Percentiles rank a stretch among this genome's conserved stretches.
Conservation (phyloP, 2,113 vertebrate species). For the Empidonax traillii region DNA sequence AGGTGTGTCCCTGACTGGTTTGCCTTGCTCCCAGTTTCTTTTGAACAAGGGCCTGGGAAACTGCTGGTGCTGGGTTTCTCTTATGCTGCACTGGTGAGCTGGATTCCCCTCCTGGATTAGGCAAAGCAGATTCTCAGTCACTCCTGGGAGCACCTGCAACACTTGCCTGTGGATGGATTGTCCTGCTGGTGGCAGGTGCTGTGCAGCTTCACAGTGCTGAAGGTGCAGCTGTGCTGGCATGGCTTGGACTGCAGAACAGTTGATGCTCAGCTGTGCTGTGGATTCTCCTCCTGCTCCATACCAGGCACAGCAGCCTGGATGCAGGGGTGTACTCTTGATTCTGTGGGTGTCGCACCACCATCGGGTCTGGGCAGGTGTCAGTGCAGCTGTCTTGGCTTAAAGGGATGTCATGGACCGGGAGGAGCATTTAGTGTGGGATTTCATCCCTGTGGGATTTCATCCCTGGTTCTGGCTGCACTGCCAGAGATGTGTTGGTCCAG, state of each 20-base stretch:
- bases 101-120: not conserved
- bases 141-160: not conserved
- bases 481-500: not conserved
- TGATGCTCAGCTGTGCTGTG: accelerated
- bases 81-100: not conserved
- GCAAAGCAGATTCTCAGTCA: not conserved
- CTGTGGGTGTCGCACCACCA: not conserved
- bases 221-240: not conserved
- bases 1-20: not conserved
- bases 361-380: not conserved
- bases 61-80: accelerated
- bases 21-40: not conserved
- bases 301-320: not conserved
- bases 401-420: not conserved
- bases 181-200: not conserved
- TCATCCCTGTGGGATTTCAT: not conserved
- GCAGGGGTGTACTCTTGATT: not conserved
- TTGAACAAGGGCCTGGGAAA: not conserved
- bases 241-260: not conserved
- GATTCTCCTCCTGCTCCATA: not conserved
- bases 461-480: not conserved
- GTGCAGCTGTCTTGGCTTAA: not conserved
- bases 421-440: not conserved
- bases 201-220: not conserved
- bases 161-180: not conserved